A percentile compares a stretch with the other conserved stretches of the same genome.
Evolutionary conservation across 35 echinoderm and acorn worm species (phyloP).

Genomic region (Lytechinus variegatus): DNA sequence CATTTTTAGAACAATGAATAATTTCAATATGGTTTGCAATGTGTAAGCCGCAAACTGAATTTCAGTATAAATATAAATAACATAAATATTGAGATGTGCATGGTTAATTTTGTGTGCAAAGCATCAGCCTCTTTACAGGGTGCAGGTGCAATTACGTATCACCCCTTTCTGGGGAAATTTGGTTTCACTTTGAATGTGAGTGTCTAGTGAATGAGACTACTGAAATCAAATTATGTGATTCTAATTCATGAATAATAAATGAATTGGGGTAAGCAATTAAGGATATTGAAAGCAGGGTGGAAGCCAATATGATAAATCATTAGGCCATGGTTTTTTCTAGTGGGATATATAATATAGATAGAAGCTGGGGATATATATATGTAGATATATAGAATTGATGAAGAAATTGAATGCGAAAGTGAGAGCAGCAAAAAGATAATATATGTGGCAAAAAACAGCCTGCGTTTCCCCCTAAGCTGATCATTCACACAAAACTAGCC

Average conservation of each 20-base stretch:
- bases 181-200: background rate
- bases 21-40: background rate
- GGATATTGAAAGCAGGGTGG: background rate
- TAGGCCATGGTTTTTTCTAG: background rate
- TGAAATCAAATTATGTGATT: background rate
- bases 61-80: background rate
- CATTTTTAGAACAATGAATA: background rate
- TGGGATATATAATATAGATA: background rate
- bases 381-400: constrained; percentile 39
- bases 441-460: constrained; percentile 22
- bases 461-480: constrained; percentile 54
- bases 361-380: constrained; percentile 4
- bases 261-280: background rate
- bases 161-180: background rate
- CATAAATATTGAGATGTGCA: constrained; percentile 40
- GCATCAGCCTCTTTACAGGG: constrained; percentile 47
- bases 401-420: constrained; percentile 53
- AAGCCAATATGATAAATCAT: background rate
- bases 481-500: constrained; percentile 45
- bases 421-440: constrained; percentile 36
- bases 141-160: constrained; percentile 32
- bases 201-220: background rate
- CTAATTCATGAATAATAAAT: background rate
- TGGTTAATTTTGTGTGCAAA: constrained; percentile 59
- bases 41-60: constrained; percentile 12